phyloP scores from a whole-genome alignment of 23 tunicate genomes.

The Oikopleura dioica region DNA sequence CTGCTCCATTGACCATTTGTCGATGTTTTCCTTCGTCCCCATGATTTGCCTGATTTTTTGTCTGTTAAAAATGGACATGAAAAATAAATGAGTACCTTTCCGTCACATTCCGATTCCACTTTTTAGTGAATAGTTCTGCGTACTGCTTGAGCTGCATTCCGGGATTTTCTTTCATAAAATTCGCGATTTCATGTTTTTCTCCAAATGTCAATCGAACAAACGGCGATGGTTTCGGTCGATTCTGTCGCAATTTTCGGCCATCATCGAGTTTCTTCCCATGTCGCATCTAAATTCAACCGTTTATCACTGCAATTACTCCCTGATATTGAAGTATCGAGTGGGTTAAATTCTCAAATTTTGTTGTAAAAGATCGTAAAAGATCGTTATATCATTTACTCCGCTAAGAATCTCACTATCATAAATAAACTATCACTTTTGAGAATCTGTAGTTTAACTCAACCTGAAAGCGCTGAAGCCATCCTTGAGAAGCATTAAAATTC shows the following conservation, averaged over 20 bases:
- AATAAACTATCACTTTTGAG: too few relatives aligned
- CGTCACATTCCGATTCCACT: conserved; percentile 1
- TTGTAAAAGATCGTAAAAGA: too few relatives aligned
- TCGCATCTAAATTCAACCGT: too few relatives aligned
- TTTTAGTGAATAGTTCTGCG: conserved; percentile 9
- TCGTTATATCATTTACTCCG: too few relatives aligned
- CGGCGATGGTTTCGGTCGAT: conserved; percentile 2
- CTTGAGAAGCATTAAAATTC: conserved; percentile 5
- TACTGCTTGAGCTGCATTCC: background rate
- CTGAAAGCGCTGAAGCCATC: conserved; percentile 13
- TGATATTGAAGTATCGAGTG: too few relatives aligned
- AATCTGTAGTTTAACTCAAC: too few relatives aligned
- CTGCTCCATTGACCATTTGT: background rate
- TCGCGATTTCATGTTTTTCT: conserved; percentile 10
- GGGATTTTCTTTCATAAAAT: background rate
- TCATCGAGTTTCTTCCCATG: conserved; percentile 8
- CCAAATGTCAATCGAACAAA: conserved; percentile 10
- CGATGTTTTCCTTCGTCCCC: conserved; percentile 2
- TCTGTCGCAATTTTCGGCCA: conserved; percentile 9
- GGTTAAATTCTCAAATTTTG: too few relatives aligned
- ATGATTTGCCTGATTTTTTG: conserved; percentile 9
- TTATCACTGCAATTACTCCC: too few relatives aligned
- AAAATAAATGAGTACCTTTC: background rate
- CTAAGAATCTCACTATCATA: too few relatives aligned
- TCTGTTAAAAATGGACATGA: too few relatives aligned